Evolutionary conservation across 2,113 vertebrate genomes (phyloP).

Genomic region (Notarius quadriscutis): DNA sequence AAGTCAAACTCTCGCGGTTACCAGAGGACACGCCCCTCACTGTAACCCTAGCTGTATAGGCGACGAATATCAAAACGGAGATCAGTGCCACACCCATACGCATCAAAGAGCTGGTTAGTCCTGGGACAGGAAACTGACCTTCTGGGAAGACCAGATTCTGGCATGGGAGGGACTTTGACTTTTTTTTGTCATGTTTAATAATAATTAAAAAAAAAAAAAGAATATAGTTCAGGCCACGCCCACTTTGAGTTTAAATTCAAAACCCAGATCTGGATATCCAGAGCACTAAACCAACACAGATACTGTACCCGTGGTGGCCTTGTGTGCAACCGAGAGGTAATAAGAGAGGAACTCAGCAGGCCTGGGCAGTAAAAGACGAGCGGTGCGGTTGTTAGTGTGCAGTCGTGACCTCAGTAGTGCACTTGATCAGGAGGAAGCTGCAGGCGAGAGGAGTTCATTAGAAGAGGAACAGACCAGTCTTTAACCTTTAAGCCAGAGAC

Average conservation of each 20-base stretch:
- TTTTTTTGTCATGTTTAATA: too few relatives aligned
- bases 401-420: neutral
- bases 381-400: too few relatives aligned
- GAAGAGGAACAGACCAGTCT: slow-evolving; percentile 38
- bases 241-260: neutral
- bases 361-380: neutral
- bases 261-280: neutral
- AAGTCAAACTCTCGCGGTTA: too few relatives aligned
- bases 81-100: too few relatives aligned
- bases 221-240: neutral
- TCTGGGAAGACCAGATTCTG: too few relatives aligned
- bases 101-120: too few relatives aligned
- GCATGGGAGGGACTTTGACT: too few relatives aligned
- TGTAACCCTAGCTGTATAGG: neutral
- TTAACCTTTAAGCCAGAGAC: slow-evolving; percentile 43
- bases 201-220: neutral
- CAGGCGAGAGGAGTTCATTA: slow-evolving; percentile 39
- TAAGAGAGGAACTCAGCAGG: neutral
- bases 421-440: neutral
- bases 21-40: too few relatives aligned
- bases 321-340: too few relatives aligned
- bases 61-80: too few relatives aligned
- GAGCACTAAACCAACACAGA: neutral
- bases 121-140: too few relatives aligned
- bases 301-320: neutral